Evolutionary conservation across 2,888 invertebrate genomes (phyloP).

Genomic region (Polymixis lichenea): DNA sequence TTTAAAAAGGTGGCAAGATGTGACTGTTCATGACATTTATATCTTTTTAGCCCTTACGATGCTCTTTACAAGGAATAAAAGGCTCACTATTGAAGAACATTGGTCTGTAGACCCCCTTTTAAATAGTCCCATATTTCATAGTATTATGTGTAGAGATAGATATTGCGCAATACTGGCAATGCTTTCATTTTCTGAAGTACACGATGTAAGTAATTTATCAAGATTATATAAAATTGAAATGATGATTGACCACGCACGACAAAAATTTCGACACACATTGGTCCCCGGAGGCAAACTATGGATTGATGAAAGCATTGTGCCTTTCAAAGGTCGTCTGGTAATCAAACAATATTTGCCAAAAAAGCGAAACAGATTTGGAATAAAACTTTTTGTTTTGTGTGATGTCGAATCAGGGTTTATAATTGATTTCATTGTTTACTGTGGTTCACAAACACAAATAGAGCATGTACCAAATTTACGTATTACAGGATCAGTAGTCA

Average conservation of each 20-base stretch:
- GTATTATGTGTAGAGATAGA: slow-evolving; percentile 37
- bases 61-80: slow-evolving; percentile 57
- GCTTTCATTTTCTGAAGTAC: slow-evolving; percentile 49
- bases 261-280: slow-evolving; percentile 52
- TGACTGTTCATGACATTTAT: slow-evolving; percentile 50
- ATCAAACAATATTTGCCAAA: slow-evolving; percentile 63
- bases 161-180: slow-evolving; percentile 46
- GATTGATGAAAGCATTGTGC: slow-evolving; percentile 64
- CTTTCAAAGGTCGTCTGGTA: slow-evolving; percentile 60
- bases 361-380: slow-evolving; percentile 62
- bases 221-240: slow-evolving; percentile 51
- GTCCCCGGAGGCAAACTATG: slow-evolving; percentile 58
- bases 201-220: slow-evolving; percentile 28
- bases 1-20: slow-evolving; percentile 29
- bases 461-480: slow-evolving; percentile 45
- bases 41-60: slow-evolving; percentile 57
- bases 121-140: slow-evolving; percentile 46
- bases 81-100: slow-evolving; percentile 58
- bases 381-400: slow-evolving; percentile 62
- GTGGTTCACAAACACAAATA: slow-evolving; percentile 57
- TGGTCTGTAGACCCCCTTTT: slow-evolving; percentile 53
- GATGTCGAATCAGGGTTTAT: slow-evolving; percentile 62
- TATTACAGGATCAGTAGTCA: slow-evolving; percentile 54
- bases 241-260: slow-evolving; percentile 54
- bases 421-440: slow-evolving; percentile 63